These are phyloP conservation scores for Cyanoramphus novaezelandiae DNA, from an alignment of 2,113 vertebrate species.

Conservation along the genomic window DNA sequence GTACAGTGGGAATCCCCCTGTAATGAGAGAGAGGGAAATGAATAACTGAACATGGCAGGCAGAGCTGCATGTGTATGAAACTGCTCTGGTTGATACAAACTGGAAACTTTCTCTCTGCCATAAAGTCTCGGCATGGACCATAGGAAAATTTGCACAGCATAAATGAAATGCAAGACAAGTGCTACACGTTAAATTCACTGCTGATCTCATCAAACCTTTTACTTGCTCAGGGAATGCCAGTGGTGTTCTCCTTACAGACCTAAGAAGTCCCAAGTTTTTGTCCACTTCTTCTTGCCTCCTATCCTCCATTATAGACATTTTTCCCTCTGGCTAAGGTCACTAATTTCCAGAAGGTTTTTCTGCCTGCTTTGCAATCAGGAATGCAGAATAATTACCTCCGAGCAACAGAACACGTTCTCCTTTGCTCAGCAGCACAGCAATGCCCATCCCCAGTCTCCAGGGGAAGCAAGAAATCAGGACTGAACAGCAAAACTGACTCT, in stretches of 20 bases:
- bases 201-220: not conserved
- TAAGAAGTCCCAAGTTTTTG: not conserved
- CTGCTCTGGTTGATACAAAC: fast-evolving
- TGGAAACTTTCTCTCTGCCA: not conserved
- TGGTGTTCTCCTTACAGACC: not conserved
- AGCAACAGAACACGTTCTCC: not conserved
- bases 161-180: not conserved
- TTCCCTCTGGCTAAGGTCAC: not conserved
- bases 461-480: not conserved
- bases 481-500: not conserved
- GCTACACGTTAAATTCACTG: not conserved
- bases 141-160: not conserved
- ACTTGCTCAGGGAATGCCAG: not conserved
- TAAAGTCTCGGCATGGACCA: fast-evolving
- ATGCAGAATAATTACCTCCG: not conserved
- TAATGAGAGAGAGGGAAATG: not conserved
- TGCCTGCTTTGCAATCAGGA: not conserved
- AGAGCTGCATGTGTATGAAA: not conserved
- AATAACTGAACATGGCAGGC: not conserved
- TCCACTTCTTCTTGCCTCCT: not conserved
- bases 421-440: not conserved
- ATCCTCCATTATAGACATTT: not conserved
- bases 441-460: not conserved
- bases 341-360: not conserved
- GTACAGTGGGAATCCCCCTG: conserved; percentile 96